A percentile compares a stretch with the other conserved stretches of the same genome.
Evolutionary conservation across 2,888 invertebrate genomes (phyloP).

Genomic region (Ischnura elegans): DNA sequence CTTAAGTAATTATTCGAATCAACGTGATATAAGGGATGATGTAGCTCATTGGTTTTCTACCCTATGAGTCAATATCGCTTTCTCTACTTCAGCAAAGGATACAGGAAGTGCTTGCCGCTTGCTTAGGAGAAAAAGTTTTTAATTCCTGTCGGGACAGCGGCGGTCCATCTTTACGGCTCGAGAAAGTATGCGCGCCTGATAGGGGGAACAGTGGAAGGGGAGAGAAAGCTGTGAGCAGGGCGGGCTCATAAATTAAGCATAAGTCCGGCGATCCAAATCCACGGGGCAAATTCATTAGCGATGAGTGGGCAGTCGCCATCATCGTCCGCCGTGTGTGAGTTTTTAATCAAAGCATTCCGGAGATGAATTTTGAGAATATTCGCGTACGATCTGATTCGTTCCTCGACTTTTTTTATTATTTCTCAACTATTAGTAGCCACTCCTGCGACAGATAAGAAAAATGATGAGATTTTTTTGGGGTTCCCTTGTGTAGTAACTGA

Average conservation of each 20-base stretch:
- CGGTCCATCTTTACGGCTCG: background rate
- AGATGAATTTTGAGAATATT: background rate
- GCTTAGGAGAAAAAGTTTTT: background rate
- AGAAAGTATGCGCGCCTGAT: background rate
- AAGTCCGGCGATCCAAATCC: slow-evolving; percentile 9
- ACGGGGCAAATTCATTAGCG: background rate
- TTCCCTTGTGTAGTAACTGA: too few relatives aligned
- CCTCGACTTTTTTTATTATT: too few relatives aligned
- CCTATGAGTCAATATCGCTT: background rate
- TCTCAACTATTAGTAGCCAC: too few relatives aligned
- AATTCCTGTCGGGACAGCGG: background rate
- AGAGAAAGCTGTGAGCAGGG: background rate
- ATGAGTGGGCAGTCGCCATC: background rate
- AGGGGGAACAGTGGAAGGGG: background rate
- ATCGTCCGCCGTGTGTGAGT: background rate
- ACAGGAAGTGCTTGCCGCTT: background rate
- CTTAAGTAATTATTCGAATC: background rate
- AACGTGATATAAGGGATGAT: background rate
- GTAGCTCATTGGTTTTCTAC: background rate
- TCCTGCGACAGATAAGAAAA: too few relatives aligned
- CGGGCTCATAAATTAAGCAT: background rate
- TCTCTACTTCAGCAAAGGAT: background rate
- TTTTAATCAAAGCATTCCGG: background rate
- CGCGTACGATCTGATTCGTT: background rate
- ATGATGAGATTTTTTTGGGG: too few relatives aligned